Evolutionary conservation across 2,113 vertebrate genomes (phyloP), one percentile per base, ranked within the genome.

Genomic region (Motacilla alba): DNA sequence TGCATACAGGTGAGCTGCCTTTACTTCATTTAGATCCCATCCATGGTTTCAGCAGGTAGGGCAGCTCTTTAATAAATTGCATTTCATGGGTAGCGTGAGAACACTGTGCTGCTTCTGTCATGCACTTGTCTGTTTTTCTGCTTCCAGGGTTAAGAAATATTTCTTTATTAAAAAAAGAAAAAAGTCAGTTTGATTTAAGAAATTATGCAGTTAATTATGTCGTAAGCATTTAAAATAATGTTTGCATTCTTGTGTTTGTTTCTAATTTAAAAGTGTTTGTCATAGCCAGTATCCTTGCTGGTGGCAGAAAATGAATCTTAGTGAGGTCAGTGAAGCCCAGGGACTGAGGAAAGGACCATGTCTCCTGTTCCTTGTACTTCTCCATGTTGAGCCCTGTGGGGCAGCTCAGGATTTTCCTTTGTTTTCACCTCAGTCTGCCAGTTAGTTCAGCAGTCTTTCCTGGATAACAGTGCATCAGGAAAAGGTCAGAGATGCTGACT

Each of bases 1-100:
- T 1, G 0, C 4, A 2, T 60, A n/a, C 0, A 17, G 23, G 18
- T 68, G 35, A 80, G 35, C 21, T 60, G n/a, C 31, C 27, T 82
- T 70, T 46, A 11, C 55, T 81, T 87, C 10, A 37, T 73, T 79
- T 80, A 5, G 6, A 70, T 94, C 14, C 30, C 53, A 11, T 49
- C 30, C n/a, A 43, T 3, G 6, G 23, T 37, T 58, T 90, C 43
- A 55, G 15, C 15, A 78, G 16, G 10, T 33, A 59, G 20, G 16
- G 31, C 27, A 64, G 11, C 13, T 8, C 49, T 78, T 93, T 52
- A 63, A 13, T 58, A 31, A 78, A 59, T 50, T 62, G 24, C 15
- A 17, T 83, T 87, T 89, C 7, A 17, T 20, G 22, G 30, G 11
- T 39, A 69, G 41, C n/a, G 7, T 73, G 31, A 77, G 33, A 88